These are phyloP conservation scores for Antigone vipio DNA, from an alignment of 2,113 vertebrate species.

Conservation along the genomic window DNA sequence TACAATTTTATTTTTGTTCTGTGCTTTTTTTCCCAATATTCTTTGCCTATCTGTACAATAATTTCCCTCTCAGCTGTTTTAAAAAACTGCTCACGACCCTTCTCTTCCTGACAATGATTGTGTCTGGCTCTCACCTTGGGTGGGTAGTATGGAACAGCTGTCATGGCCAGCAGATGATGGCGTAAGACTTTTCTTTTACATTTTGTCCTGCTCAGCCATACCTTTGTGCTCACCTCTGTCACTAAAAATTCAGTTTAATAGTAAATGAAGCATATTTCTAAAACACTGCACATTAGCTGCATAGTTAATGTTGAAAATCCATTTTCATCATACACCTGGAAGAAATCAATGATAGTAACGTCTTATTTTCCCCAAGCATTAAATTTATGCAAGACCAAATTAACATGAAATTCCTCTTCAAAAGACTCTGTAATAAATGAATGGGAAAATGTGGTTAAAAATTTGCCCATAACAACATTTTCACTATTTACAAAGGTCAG, in stretches of 20 bases:
- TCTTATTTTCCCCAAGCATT: slow-evolving; percentile 8
- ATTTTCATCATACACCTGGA: background rate
- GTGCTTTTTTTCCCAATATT: background rate
- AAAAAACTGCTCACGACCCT: background rate
- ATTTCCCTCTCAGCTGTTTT: background rate
- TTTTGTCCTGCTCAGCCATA: background rate
- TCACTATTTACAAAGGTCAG: background rate
- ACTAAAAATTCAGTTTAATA: background rate
- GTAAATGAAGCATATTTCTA: slow-evolving; percentile 2
- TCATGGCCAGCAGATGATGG: background rate
- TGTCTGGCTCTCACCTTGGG: background rate
- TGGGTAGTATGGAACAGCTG: background rate
- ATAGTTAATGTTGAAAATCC: slow-evolving; percentile 17
- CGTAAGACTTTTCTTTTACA: background rate
- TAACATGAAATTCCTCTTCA: slow-evolving; percentile 19
- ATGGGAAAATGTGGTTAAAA: background rate
- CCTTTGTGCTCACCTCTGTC: background rate
- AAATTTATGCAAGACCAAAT: background rate
- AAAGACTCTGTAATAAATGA: background rate
- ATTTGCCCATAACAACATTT: background rate
- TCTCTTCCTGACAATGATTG: background rate
- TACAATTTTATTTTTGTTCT: background rate
- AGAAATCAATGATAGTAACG: slow-evolving; percentile 27
- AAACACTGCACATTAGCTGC: background rate
- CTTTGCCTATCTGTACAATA: background rate